These are phyloP conservation scores for Polypedilum vanderplanki DNA, from an alignment of 1,140 invertebrate species.

Conservation along the genomic window DNA sequence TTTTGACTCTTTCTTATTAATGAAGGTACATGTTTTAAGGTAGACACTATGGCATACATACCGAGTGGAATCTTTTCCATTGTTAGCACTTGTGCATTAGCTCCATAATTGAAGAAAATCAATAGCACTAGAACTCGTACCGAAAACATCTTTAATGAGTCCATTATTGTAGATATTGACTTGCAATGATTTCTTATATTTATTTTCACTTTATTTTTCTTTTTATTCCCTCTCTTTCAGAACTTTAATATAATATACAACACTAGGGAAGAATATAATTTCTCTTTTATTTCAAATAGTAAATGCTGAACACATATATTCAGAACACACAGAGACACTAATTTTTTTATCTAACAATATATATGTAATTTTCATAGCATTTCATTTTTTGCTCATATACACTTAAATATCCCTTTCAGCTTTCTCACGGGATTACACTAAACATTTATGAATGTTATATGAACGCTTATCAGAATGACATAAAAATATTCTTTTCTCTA, in stretches of 20 bases:
- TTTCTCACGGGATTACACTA: constrained; percentile 3
- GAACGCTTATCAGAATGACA: background rate
- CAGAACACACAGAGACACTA: no score
- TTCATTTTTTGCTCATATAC: no score
- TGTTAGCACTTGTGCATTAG: constrained; percentile 12
- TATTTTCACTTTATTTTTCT: background rate
- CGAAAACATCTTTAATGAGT: constrained; percentile 4
- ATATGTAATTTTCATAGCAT: no score
- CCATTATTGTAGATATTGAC: constrained; percentile 5
- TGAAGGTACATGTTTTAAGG: background rate
- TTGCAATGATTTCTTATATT: constrained; percentile 3
- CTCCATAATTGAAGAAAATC: background rate
- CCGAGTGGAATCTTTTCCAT: constrained; percentile 2
- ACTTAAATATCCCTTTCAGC: background rate
- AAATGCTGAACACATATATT: no score
- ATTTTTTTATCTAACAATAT: no score
- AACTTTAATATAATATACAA: background rate
- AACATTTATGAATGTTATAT: constrained; percentile 8
- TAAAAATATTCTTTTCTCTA: background rate
- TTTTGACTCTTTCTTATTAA: background rate
- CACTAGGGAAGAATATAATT: no score
- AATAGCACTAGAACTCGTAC: background rate
- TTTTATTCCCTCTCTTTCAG: background rate
- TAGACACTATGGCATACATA: background rate
- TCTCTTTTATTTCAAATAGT: no score